Percentiles rank a stretch among this genome's conserved stretches.
Conservation (phyloP, 2,888 invertebrate species). For the Phorcus lineatus region DNA sequence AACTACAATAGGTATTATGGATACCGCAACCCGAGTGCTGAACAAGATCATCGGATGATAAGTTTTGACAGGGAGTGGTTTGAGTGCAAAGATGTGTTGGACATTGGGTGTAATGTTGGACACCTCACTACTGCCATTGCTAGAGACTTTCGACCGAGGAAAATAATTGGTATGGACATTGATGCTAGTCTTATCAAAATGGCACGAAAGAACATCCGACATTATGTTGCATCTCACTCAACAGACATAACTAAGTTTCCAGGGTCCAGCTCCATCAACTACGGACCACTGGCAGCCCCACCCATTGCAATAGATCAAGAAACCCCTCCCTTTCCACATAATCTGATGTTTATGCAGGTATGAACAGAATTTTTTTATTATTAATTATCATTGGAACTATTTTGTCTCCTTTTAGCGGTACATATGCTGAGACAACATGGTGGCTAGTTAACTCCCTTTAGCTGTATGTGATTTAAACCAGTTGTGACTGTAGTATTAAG, state of each 20-base stretch:
- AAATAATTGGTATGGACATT: constrained; percentile 94
- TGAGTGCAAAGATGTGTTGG: constrained; percentile 91
- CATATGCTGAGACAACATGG: too few relatives aligned
- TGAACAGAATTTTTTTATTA: constrained; percentile 36
- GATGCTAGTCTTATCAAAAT: constrained; percentile 89
- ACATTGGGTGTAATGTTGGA: constrained; percentile 98
- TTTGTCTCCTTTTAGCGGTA: too few relatives aligned
- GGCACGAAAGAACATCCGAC: constrained; percentile 84
- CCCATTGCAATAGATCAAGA: constrained; percentile 45
- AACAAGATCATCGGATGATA: constrained; percentile 86
- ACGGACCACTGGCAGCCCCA: constrained; percentile 84
- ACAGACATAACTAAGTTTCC: constrained; percentile 81
- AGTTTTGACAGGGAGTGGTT: constrained; percentile 90
- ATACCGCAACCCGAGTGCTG: constrained; percentile 89
- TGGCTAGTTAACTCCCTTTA: too few relatives aligned
- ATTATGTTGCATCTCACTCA: constrained; percentile 78
- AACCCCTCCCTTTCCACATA: constrained; percentile 85
- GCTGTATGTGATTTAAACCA: too few relatives aligned
- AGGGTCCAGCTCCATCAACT: constrained; percentile 90
- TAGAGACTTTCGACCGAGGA: constrained; percentile 87
- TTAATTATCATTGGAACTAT: too few relatives aligned
- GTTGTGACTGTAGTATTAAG: too few relatives aligned
- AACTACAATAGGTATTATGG: constrained; percentile 98
- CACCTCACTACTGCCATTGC: constrained; percentile 94
- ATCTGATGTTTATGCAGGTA: constrained; percentile 92